phyloP scores from a whole-genome alignment of 2,888 invertebrate genomes.

The Tetragnatha montana region DNA sequence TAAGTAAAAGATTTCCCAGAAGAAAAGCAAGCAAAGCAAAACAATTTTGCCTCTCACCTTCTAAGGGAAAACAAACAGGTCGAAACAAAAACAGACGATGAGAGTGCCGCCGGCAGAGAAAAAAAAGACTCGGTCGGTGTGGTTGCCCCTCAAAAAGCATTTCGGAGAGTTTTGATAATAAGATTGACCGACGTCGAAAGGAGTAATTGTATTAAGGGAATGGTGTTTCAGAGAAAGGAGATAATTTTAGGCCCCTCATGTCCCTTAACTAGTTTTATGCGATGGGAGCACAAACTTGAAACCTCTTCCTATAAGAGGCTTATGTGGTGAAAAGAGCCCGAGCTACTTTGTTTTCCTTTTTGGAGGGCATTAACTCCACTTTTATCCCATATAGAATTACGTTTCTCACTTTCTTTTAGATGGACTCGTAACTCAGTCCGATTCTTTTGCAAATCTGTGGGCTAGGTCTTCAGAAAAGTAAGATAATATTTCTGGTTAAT shows the following conservation, averaged over 20 bases:
- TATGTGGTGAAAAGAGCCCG: slow-evolving; percentile 22
- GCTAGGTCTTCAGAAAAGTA: background rate
- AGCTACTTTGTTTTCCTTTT: slow-evolving; percentile 16
- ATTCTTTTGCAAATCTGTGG: no score
- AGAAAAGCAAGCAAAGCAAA: slow-evolving; percentile 59
- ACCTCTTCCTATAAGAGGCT: slow-evolving; percentile 47
- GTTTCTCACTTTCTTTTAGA: slow-evolving; percentile 1
- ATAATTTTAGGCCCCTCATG: slow-evolving; percentile 56
- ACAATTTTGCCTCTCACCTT: slow-evolving; percentile 63
- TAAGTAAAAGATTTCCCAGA: slow-evolving; percentile 66
- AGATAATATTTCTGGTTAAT: background rate
- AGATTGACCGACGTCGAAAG: slow-evolving; percentile 55
- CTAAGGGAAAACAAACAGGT: slow-evolving; percentile 27
- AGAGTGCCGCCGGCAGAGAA: slow-evolving; percentile 38
- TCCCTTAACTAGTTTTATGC: slow-evolving; percentile 47
- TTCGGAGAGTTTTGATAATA: slow-evolving; percentile 48
- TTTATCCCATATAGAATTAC: slow-evolving; percentile 29
- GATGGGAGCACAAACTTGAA: slow-evolving; percentile 25
- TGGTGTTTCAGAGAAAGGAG: slow-evolving; percentile 45
- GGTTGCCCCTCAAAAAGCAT: slow-evolving; percentile 19
- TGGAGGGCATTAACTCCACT: slow-evolving; percentile 15
- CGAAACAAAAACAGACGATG: slow-evolving; percentile 10
- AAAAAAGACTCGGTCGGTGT: slow-evolving; percentile 43
- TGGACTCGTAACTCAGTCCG: no score
- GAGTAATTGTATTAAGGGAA: slow-evolving; percentile 49